Conservation (phyloP, 2,113 vertebrate genomes). For the Tupaia tana region DNA sequence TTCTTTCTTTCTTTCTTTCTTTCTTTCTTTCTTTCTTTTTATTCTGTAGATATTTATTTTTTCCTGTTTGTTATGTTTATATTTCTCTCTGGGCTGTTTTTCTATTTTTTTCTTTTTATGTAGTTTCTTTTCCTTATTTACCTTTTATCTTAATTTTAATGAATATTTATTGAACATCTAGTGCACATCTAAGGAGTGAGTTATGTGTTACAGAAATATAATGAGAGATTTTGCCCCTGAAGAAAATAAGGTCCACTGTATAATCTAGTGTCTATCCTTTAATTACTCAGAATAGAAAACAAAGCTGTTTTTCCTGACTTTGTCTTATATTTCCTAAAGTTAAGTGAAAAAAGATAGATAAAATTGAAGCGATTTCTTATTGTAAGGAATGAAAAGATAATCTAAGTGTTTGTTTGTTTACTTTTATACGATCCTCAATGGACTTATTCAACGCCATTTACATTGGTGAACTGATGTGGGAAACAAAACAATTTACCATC, state of each 20-base stretch:
- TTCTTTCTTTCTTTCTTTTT: not conserved
- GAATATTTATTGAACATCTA: not conserved
- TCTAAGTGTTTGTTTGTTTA: not conserved
- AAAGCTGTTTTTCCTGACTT: not conserved
- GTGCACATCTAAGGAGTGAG: not conserved
- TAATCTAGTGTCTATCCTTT: not conserved
- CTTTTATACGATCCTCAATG: not conserved
- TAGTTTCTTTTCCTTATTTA: not conserved
- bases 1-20: not conserved
- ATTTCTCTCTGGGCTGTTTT: not conserved
- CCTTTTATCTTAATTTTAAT: not conserved
- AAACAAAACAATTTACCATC: not conserved
- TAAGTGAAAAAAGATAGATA: not conserved
- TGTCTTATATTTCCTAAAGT: not conserved
- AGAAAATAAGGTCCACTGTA: not conserved
- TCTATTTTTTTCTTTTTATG: not conserved
- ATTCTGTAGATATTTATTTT: not conserved
- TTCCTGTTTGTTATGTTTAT: not conserved
- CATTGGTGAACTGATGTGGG: not conserved
- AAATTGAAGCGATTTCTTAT: not conserved
- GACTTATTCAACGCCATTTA: not conserved
- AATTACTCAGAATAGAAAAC: not conserved
- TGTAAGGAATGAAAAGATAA: conserved; percentile 4
- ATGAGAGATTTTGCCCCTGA: not conserved
- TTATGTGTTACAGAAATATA: not conserved